These are phyloP conservation scores for Caenorhabditis sulstoni DNA, from an alignment of 2,888 invertebrate species.

Conservation along the genomic window DNA sequence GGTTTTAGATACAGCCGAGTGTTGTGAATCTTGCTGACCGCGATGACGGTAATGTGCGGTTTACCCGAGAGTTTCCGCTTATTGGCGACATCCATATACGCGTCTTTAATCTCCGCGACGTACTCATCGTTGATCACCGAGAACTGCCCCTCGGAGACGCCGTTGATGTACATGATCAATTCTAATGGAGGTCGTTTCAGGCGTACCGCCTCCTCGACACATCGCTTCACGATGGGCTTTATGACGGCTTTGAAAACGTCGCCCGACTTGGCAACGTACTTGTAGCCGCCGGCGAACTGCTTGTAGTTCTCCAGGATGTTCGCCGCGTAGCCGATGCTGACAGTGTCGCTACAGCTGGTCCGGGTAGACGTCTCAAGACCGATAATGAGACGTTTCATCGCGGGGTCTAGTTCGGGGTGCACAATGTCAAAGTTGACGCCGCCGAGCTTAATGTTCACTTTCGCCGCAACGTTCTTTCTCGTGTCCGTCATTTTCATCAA, in stretches of 20 bases:
- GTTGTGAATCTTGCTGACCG: slow-evolving; percentile 29
- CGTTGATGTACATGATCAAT: slow-evolving; percentile 55
- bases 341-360: background rate
- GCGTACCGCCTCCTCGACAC: too few relatives aligned
- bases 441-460: slow-evolving; percentile 44
- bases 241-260: slow-evolving; percentile 2
- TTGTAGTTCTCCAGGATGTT: background rate
- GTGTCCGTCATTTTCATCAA: slow-evolving; percentile 10
- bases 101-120: slow-evolving; percentile 2
- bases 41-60: slow-evolving; percentile 25
- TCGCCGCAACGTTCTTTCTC: slow-evolving; percentile 32
- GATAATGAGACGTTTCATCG: slow-evolving; percentile 5
- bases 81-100: background rate
- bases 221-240: background rate
- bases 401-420: background rate
- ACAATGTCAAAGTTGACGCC: slow-evolving; percentile 45
- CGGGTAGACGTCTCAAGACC: slow-evolving; percentile 39
- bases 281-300: slow-evolving; percentile 17
- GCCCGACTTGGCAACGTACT: background rate
- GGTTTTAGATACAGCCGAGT: too few relatives aligned
- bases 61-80: background rate
- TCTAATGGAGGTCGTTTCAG: background rate
- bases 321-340: slow-evolving; percentile 18
- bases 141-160: slow-evolving; percentile 52
- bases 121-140: slow-evolving; percentile 21